Base-by-base conservation (phyloP, 92 coral and sea anemone species). In the Heliopora coerulea region DNA sequence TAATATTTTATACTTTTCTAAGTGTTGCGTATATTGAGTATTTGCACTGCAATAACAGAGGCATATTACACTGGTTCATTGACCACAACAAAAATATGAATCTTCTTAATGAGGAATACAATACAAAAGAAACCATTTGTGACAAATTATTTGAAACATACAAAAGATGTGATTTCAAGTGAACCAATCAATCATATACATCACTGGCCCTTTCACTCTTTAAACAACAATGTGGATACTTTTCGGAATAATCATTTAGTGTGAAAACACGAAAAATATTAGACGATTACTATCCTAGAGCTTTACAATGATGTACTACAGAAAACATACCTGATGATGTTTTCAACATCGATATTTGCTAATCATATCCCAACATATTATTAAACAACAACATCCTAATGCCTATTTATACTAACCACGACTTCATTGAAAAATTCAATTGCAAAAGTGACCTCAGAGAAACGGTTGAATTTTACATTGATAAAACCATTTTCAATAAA, bases 201-300 rank as follows among this genome's bases (percentile, higher is more conserved):
- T 39, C 27, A 3, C 31, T 83, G 1, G 80, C 54, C 0, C 12
- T 57, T 0, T 0, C 3, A 0, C 21, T 83, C 10, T 78, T 83
- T 42, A 69, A 54, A 62, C 79, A 78, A 21, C 11, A 78, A 30
- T 23, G 12, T 46, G 80, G 84, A 0, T 79, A 27, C 44, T 0
- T 83, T 0, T 59, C 82, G 0, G 78, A 83, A 69, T 65, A 72
- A 4, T 12, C 54, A 0, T 69, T n/a, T 18, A 79, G 61, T 40
- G 39, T 54, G 0, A 50, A 40, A 0, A 49, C 81, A 19, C 28
- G 85, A 17, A 46, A 79, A 8, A 80, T 79, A 73, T 20, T 84
- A 0, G 88, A 84, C 54, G 82, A 74, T 1, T 74, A 0, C 52
- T 79, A 80, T 18, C 85, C 88, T 4, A 63, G 73, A 33, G 88